Conservation (phyloP, 2,797 vertebrate genomes). For the Anomalospiza imberbis region DNA sequence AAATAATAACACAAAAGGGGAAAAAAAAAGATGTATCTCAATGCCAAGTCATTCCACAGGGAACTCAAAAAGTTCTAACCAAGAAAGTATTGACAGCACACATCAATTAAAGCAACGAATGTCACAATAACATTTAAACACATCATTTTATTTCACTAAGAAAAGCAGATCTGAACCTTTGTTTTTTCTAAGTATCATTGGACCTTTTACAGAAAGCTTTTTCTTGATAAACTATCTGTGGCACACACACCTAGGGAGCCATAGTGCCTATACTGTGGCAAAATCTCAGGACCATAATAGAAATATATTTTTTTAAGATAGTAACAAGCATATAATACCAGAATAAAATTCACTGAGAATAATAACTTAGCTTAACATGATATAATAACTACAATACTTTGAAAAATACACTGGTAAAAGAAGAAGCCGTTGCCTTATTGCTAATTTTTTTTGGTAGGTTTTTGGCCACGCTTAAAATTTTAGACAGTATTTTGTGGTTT, state of each 20-base stretch:
- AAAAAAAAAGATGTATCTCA: not conserved
- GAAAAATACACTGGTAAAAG: constrained; percentile 45
- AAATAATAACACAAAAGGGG: not conserved
- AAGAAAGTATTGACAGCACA: constrained; percentile 29
- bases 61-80: constrained; percentile 1
- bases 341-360: constrained; percentile 5
- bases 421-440: constrained; percentile 52
- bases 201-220: constrained; percentile 18
- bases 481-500: constrained; percentile 67
- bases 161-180: not conserved
- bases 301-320: not conserved
- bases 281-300: not conserved
- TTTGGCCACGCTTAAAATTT: constrained; percentile 20
- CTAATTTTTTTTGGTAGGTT: constrained; percentile 25
- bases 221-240: not conserved
- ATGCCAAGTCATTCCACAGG: constrained; percentile 5
- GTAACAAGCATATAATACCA: constrained; percentile 47
- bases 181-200: not conserved
- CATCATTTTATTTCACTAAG: not conserved
- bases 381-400: constrained; percentile 6
- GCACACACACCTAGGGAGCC: not conserved
- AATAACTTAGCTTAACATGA: constrained; percentile 14
- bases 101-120: constrained; percentile 23
- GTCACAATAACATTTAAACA: constrained; percentile 38
- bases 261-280: not conserved